Percentiles rank a stretch among this genome's conserved stretches.
Evolutionary conservation across 2,888 invertebrate genomes (phyloP).

Genomic region (Drosophila ustulata): DNA sequence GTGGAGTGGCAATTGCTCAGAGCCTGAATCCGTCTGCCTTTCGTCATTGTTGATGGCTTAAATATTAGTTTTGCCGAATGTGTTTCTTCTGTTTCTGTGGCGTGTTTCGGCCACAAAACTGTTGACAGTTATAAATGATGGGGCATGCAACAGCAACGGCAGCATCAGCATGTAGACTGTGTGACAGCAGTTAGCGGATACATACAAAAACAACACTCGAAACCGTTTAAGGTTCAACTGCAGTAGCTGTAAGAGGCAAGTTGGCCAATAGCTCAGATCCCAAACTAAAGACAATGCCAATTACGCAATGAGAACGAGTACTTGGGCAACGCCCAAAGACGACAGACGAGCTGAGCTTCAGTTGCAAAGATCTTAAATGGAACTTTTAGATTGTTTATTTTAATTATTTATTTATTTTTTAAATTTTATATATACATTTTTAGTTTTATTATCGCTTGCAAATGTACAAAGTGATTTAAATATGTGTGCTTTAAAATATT

Average conservation of each 20-base stretch:
- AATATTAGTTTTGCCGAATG: constrained; percentile 63
- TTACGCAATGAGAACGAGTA: constrained; percentile 15
- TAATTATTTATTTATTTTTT: no score
- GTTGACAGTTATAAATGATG: constrained; percentile 81
- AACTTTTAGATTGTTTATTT: no score
- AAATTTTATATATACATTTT: no score
- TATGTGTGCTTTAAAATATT: no score
- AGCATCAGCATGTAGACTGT: constrained; percentile 31
- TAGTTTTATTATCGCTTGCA: no score
- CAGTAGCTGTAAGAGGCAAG: constrained; percentile 50
- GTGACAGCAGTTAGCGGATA: constrained; percentile 35
- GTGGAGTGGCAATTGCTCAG: constrained; percentile 53
- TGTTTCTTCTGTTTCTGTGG: constrained; percentile 39
- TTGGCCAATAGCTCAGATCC: constrained; percentile 20
- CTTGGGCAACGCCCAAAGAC: constrained; percentile 16
- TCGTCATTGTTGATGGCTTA: constrained; percentile 74
- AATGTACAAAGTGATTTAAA: no score
- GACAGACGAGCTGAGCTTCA: background rate
- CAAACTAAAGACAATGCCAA: constrained; percentile 28
- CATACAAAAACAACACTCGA: constrained; percentile 4
- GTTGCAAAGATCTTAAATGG: background rate
- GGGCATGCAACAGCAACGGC: constrained; percentile 40
- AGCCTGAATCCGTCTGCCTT: constrained; percentile 35
- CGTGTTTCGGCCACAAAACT: constrained; percentile 68
- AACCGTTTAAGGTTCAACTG: constrained; percentile 36